Base-by-base conservation (phyloP, 2,888 invertebrate genomes). In the Pristionchus exspectatus region DNA sequence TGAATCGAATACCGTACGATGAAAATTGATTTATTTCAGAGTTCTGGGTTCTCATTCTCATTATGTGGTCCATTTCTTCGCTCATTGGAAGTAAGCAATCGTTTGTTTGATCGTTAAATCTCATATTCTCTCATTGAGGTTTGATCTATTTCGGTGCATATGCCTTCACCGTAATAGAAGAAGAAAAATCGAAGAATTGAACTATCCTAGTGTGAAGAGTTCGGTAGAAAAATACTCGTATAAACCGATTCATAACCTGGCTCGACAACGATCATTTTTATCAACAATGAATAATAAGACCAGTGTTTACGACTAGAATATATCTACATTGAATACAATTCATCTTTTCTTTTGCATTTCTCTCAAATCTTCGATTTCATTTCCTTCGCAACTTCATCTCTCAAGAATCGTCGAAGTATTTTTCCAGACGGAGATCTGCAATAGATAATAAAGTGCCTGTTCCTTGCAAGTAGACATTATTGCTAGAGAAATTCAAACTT, bases 381-480 rank as follows among this genome's bases (percentile, higher is more conserved):
- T 30, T 54, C 56, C 56, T 83, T 81, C 24, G n/a, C 81, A 16
- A 38, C 83, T 14, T 69, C 72, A 5, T 87, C 87, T 72, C 87
- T 59, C 69, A 87, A 24, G 38, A 87, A 54, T 69, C 87, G 7
- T 54, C 87, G 0, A 1, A 87, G 87, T 24, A 87, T 87, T 69
- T 87, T 87, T 12, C 87, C 87, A 10, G 87, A 33, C 3, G 87
- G 33, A 10, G 87, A 86, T 38, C 85, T 86, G 59, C 21, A 83
- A 50, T 14, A 33, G 14, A 18, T 44, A 33, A 56, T 54, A n/a
- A 56, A 27, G 0, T 30, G 16, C 5, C 44, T 21, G 21, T 83
- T 38, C 12, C 44, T 16, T 33, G 14, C 27, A 84, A 9, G 3
- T 59, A 16, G 30, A 54, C 9, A 1, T 50, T 50, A 50, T 12